Base-by-base conservation (phyloP, 2,888 invertebrate genomes). In the Pediacus dermestoides region DNA sequence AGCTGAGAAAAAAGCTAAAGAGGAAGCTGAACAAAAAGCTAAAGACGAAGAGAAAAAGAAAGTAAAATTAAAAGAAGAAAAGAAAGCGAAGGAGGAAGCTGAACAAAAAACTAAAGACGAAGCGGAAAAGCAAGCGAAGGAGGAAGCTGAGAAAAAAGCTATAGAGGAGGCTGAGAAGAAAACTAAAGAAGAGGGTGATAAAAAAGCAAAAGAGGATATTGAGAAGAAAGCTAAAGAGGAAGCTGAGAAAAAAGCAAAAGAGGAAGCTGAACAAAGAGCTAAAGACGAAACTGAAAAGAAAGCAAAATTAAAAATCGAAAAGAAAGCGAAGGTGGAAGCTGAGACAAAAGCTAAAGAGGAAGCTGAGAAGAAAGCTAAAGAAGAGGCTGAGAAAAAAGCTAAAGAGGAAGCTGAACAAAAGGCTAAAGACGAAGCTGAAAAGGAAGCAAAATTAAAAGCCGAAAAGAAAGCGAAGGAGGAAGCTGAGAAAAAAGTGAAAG, bases 151-250 rank as follows among this genome's bases (percentile, higher is more conserved):
- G 32, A 34, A 32, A 26, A 38, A 42, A 28, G 39, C 35, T 8
- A 37, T 37, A n/a, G n/a, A n/a, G 11, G 25, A 41, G 27, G 34
- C 38, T 26, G 39, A 44, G 16, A 31, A 41, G 15, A 27, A 34
- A 30, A 37, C 42, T 12, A 40, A 48, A 16, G 27, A 35, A 46
- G 34, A 35, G 8, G 28, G 35, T 9, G 13, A 32, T 16, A 51
- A 41, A 53, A 58, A 11, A 52, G 18, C 36, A 22, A 33, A 50
- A 44, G 39, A 45, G 16, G 36, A 46, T 38, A 40, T 42, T 30
- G 40, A 42, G 13, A 37, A 51, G 31, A 33, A 40, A 25, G 31
- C 16, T 32, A 37, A 22, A 35, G 50, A 33, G 31, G 49, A 41
- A 26, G 40, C 47, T 27, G 33, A 41, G 37, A 34, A 48, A 35